Evolutionary conservation across 2,113 vertebrate species (phyloP), one percentile per base, ranked within the genome.

Genomic region (Mormoops blainvillei): DNA sequence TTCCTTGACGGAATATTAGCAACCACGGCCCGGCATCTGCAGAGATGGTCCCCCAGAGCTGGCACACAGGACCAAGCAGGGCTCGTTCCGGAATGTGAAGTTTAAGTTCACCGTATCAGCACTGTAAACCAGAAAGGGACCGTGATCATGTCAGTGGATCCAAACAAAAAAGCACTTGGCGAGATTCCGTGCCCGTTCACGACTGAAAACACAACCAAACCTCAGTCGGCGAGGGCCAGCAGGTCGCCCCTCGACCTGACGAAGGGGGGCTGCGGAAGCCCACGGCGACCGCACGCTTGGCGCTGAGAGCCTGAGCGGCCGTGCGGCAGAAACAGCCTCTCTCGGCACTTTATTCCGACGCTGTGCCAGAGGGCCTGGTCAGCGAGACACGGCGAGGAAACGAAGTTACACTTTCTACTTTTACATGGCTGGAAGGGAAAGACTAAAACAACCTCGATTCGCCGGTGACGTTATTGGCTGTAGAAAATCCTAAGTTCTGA

Each of bases 301-400:
- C 5, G 61, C 28, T 13, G 22, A 78, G 12, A 26, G 43, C 14
- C 43, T 0, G 1, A 11, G 20, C 4, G 4, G 3, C 24, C 12
- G 31, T 0, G 11, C 36, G 41, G 50, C 14, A 1, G 4, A 61
- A 19, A 2, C 4, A 0, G 0, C n/a, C 11, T 0, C 36, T 0
- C 0, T 4, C 36, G 2, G 18, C 18, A 5, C 38, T 73, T 22
- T 0, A 0, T 13, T 8, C 43, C 14, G 12, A 7, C 38, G 2
- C 2, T 0, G 14, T 26, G 24, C 14, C 1, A 2, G 33, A 61
- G 68, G 33, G 19, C n/a, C 36, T 20, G 10, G 41, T 38, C 50
- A 20, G 0, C 0, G 36, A 2, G 41, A 26, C 1, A 18, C 10
- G 63, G 3, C 43, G 28, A 48, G 54, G 15, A 63, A 26, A 36